phyloP scores from a whole-genome alignment of 2,888 invertebrate genomes.

The Folsomia candida region DNA sequence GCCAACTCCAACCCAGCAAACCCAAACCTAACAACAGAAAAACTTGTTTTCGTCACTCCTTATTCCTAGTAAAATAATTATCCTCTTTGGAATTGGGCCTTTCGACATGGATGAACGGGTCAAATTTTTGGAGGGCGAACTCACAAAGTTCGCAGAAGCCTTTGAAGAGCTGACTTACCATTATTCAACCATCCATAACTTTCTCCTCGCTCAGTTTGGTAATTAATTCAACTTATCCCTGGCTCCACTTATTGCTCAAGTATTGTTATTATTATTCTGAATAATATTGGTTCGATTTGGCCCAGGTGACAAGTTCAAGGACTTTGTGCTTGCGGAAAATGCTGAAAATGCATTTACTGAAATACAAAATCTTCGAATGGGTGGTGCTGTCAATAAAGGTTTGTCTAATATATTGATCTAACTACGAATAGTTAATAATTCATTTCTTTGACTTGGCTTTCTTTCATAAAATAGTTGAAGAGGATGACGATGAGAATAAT shows the following conservation, averaged over 20 bases:
- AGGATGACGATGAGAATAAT: not conserved
- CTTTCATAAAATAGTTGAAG: no score
- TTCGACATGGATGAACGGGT: not conserved
- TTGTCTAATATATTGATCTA: no score
- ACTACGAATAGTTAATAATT: no score
- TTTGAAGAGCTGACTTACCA: slow-evolving; percentile 1
- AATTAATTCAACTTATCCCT: not conserved
- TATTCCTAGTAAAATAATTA: not conserved
- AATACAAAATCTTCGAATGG: not conserved
- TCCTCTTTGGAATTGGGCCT: not conserved
- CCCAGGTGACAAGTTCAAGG: not conserved
- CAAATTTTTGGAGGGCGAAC: not conserved
- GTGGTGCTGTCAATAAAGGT: no score
- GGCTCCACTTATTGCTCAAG: not conserved
- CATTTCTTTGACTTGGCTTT: no score
- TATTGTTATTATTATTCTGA: not conserved
- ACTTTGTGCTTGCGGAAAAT: not conserved
- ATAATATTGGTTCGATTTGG: not conserved
- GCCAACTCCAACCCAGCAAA: not conserved
- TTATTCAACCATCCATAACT: slow-evolving; percentile 7
- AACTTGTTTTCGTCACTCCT: not conserved
- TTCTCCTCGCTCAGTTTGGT: slow-evolving; percentile 6
- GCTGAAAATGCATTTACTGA: slow-evolving; percentile 1
- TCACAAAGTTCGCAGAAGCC: not conserved
- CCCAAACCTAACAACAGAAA: not conserved